Conservation (phyloP, 2,888 invertebrate species). For the Nomada goodeniana region DNA sequence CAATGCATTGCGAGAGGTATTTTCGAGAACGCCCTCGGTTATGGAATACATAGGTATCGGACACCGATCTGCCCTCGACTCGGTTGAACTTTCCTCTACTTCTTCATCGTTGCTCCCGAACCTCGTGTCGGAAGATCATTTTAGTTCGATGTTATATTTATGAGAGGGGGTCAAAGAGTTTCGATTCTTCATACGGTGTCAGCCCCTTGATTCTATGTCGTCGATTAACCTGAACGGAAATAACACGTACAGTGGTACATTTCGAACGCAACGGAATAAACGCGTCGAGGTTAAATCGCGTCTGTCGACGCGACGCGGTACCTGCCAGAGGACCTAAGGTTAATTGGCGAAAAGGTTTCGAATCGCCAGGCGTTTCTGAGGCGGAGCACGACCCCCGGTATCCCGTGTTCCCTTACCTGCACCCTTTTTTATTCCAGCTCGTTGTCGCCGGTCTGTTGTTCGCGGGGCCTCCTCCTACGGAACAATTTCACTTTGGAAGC, state of each 20-base stretch:
- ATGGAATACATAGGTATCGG: slow-evolving; percentile 1
- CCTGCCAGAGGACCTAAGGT: slow-evolving; percentile 55
- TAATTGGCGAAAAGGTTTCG: slow-evolving; percentile 72
- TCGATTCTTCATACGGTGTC: not conserved
- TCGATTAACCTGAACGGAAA: not conserved
- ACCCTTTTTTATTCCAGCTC: slow-evolving; percentile 54
- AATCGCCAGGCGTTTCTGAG: slow-evolving; percentile 52
- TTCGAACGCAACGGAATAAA: not conserved
- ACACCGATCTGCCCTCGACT: slow-evolving; percentile 13
- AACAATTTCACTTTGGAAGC: slow-evolving; percentile 73
- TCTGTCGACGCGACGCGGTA: slow-evolving; percentile 22
- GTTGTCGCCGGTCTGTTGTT: slow-evolving; percentile 29
- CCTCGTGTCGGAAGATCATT: not conserved
- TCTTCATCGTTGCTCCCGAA: not conserved
- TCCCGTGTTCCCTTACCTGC: slow-evolving; percentile 24
- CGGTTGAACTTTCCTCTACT: not conserved
- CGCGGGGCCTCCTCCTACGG: slow-evolving; percentile 30
- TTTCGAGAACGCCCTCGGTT: slow-evolving; percentile 21
- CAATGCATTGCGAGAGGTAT: not conserved
- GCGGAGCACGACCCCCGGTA: slow-evolving; percentile 47
- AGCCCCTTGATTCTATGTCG: not conserved
- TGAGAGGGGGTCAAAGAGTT: slow-evolving; percentile 5
- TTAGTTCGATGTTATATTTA: slow-evolving; percentile 21
- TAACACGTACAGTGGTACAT: not conserved
- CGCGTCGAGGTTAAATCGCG: not conserved